Percentiles rank a stretch among this genome's conserved stretches.
Conservation (phyloP, 1,140 invertebrate species). For the Atta texana region DNA sequence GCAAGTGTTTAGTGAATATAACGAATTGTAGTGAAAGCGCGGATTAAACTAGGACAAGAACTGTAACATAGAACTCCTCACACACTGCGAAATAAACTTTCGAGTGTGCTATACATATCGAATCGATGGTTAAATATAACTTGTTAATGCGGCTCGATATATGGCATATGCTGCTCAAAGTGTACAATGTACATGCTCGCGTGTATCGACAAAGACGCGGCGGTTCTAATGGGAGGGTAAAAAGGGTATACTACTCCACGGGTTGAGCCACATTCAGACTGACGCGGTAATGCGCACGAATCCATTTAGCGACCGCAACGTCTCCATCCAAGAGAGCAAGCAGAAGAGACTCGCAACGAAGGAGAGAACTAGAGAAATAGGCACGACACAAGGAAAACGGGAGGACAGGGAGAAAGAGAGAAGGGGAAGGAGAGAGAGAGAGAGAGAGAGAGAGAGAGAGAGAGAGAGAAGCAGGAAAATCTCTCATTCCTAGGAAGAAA, state of each 20-base stretch:
- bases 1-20: conserved; percentile 31
- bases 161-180: not conserved
- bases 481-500: conserved; percentile 49
- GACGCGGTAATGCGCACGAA: conserved; percentile 80
- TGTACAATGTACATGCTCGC: not conserved
- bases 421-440: too few relatives aligned
- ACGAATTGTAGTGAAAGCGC: conserved; percentile 42
- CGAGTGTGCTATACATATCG: conserved; percentile 1
- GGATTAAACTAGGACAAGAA: conserved; percentile 39
- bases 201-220: conserved; percentile 57
- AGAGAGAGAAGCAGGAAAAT: conserved; percentile 20
- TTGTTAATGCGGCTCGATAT: conserved; percentile 39
- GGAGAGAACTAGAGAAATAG: conserved; percentile 56
- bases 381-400: conserved; percentile 1
- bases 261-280: conserved; percentile 69
- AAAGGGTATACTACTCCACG: conserved; percentile 55
- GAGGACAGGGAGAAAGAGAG: conserved; percentile 3
- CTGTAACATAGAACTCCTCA: conserved; percentile 26
- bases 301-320: conserved; percentile 82
- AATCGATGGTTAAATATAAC: conserved; percentile 37
- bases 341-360: conserved; percentile 41
- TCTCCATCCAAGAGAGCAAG: conserved; percentile 69
- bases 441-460: not conserved
- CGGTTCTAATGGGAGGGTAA: conserved; percentile 63
- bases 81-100: conserved; percentile 28